Evolutionary conservation across 2,113 vertebrate species (phyloP), one percentile per base, ranked within the genome.

Genomic region (Lamprologus callipterus): DNA sequence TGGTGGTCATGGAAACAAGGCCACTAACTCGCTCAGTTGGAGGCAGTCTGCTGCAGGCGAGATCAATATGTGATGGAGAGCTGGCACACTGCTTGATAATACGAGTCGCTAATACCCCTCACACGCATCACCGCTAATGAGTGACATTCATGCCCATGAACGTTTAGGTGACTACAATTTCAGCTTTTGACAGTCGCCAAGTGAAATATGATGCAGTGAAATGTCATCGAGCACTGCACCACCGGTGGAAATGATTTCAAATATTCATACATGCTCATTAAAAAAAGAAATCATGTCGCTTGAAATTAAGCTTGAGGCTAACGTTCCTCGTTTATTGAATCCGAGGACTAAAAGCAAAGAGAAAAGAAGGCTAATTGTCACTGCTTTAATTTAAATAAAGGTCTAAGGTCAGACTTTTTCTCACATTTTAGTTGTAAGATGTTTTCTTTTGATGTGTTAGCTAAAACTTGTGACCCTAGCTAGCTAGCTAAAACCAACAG

Each of bases 1-100:
- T 47, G 89, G 95, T 94, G 92, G 95, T 93, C 93, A 95, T 95
- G 94, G 92, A 92, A 94, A 94, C 94, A 58, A 68, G 92, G 92
- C 89, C 81, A 88, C 87, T 86, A 81, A 75, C 80, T 85, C 6
- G 19, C 57, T 65, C 81, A 31, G 86, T 83, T 80, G 31, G 90
- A 87, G 88, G 93, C 88, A 75, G 37, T 87, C 87, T 55, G 85
- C 87, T 19, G 87, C 80, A 81, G 92, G 89, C 65, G 3, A 60
- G 90, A 90, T 94, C 90, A 83, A 92, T 92, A 82, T 9, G 84
- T 35, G 83, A 81, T 33, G 83, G 88, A 73, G 68, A 82, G 85
- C 5, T 28, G 63, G 65, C 78, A 4, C 54, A 5, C 23, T 0
- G 14, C 42, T 8, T 4, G 37, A 85, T 65, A 73, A 51, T 68